Evolutionary conservation across 2,113 vertebrate genomes (phyloP).

Genomic region (Syrmaticus mikado): DNA sequence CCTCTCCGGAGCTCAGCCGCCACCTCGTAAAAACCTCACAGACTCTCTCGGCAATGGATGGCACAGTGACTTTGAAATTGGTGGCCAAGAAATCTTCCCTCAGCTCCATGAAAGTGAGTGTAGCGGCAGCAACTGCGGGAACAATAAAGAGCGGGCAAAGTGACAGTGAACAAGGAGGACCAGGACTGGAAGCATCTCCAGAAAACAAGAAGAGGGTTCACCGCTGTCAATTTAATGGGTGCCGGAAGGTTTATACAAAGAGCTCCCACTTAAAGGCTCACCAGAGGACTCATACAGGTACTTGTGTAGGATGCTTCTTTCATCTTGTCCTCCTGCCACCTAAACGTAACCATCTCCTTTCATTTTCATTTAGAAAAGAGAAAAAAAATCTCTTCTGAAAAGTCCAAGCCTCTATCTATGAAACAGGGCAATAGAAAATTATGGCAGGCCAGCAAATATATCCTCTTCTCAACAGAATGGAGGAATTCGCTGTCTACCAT

Average conservation of each 20-base stretch:
- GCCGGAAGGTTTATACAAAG: conserved; percentile 99
- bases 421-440: conserved; percentile 8
- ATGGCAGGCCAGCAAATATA: background rate
- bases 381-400: background rate
- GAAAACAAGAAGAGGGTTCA: conserved; percentile 99
- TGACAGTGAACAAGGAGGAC: conserved; percentile 85
- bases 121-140: conserved; percentile 81
- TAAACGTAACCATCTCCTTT: conserved; percentile 15
- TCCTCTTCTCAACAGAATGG: background rate
- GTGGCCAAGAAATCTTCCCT: conserved; percentile 94
- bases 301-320: conserved; percentile 71
- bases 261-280: conserved; percentile 99
- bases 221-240: conserved; percentile 98
- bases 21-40: conserved; percentile 94
- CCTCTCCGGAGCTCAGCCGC: conserved; percentile 95
- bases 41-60: conserved; percentile 89
- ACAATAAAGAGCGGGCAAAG: conserved; percentile 82
- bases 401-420: conserved; percentile 1
- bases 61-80: conserved; percentile 93
- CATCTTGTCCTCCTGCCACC: conserved; percentile 16
- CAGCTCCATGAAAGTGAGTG: conserved; percentile 86
- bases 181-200: conserved; percentile 82
- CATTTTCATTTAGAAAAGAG: conserved; percentile 16
- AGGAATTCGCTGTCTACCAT: background rate
- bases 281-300: conserved; percentile 99